phyloP scores from a whole-genome alignment of 64 coral and sea anemone species.

The Actinia tenebrosa region DNA sequence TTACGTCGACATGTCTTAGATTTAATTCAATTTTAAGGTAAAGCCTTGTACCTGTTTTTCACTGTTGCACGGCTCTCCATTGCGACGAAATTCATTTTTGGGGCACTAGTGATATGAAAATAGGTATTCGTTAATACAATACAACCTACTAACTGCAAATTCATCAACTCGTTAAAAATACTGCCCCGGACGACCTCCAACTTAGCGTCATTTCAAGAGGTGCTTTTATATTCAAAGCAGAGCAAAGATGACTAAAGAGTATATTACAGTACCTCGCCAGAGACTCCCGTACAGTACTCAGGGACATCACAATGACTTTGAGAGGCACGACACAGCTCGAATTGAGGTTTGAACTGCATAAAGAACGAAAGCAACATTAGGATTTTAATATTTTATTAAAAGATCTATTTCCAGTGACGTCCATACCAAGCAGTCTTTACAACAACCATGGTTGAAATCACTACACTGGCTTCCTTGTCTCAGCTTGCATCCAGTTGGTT shows the following conservation, averaged over 20 bases:
- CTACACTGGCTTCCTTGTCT: slow-evolving; percentile 26
- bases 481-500: slow-evolving; percentile 27
- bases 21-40: too few relatives aligned
- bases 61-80: slow-evolving; percentile 1
- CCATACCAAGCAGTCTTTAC: slow-evolving; percentile 28
- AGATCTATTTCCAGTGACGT: not conserved
- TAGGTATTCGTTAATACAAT: not conserved
- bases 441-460: slow-evolving; percentile 28
- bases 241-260: too few relatives aligned
- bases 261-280: slow-evolving; percentile 21
- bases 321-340: slow-evolving; percentile 8
- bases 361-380: not conserved
- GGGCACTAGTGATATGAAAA: slow-evolving; percentile 3
- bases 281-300: slow-evolving; percentile 22
- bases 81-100: not conserved
- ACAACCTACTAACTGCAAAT: too few relatives aligned
- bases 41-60: slow-evolving; percentile 9
- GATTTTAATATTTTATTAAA: too few relatives aligned
- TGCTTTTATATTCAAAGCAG: too few relatives aligned
- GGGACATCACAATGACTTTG: slow-evolving; percentile 28
- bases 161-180: too few relatives aligned
- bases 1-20: too few relatives aligned
- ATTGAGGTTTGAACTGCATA: slow-evolving; percentile 23
- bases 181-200: too few relatives aligned
- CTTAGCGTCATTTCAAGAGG: too few relatives aligned